Evolutionary conservation across 2,888 invertebrate species (phyloP).

Genomic region (Drosophila anceps): DNA sequence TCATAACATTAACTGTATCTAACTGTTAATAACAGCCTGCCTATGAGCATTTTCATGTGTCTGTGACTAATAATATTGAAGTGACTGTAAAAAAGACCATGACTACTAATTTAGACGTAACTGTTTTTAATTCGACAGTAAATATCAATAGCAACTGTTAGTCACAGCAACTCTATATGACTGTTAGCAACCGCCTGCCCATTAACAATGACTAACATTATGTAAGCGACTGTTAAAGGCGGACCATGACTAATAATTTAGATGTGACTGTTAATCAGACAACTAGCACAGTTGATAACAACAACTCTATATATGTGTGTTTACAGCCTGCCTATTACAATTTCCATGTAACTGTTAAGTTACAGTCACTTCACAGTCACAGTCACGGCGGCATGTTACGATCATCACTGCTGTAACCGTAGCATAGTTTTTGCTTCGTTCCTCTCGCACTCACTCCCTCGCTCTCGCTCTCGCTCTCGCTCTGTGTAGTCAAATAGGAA

Average conservation of each 20-base stretch:
- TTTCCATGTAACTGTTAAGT: background rate
- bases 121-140: too few species aligned
- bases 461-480: background rate
- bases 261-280: background rate
- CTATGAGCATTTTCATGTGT: too few species aligned
- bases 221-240: background rate
- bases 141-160: too few species aligned
- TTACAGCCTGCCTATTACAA: background rate
- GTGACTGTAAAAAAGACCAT: background rate
- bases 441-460: background rate
- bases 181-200: too few species aligned
- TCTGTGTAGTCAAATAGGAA: slow-evolving; percentile 73
- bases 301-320: background rate
- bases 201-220: too few species aligned
- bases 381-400: background rate
- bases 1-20: too few species aligned
- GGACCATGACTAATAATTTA: too few species aligned
- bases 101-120: background rate
- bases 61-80: background rate
- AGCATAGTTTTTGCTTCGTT: slow-evolving; percentile 48
- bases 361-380: background rate
- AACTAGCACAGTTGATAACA: too few species aligned
- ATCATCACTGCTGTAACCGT: slow-evolving; percentile 13
- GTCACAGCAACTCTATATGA: too few species aligned
- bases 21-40: too few species aligned